These are phyloP conservation scores for Argyrosomus regius DNA, from an alignment of 2,797 vertebrate species.

Conservation along the genomic window DNA sequence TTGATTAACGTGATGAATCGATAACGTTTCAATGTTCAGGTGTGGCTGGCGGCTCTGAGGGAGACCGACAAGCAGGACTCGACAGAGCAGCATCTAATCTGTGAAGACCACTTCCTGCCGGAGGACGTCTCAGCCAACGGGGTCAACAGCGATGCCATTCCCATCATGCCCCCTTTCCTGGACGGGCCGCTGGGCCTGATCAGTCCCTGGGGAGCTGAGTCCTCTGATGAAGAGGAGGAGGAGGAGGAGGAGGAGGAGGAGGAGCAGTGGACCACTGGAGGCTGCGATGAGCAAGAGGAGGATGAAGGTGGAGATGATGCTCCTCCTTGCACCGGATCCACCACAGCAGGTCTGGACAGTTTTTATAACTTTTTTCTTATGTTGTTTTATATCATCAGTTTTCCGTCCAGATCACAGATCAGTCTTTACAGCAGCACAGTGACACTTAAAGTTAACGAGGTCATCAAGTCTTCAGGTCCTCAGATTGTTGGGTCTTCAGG, in stretches of 20 bases:
- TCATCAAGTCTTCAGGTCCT: too few relatives aligned
- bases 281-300: background rate
- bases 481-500: too few relatives aligned
- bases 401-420: too few relatives aligned
- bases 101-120: slow-evolving; percentile 74
- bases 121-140: slow-evolving; percentile 52
- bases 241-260: slow-evolving; percentile 17
- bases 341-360: slow-evolving; percentile 30
- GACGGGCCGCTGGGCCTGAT: slow-evolving; percentile 44
- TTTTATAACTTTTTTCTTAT: too few relatives aligned
- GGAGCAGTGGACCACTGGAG: background rate
- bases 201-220: slow-evolving; percentile 47
- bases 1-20: too few relatives aligned
- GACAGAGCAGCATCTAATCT: slow-evolving; percentile 57
- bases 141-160: slow-evolving; percentile 59
- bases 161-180: slow-evolving; percentile 70
- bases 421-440: too few relatives aligned
- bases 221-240: slow-evolving; percentile 36
- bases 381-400: too few relatives aligned
- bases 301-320: slow-evolving; percentile 2
- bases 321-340: background rate
- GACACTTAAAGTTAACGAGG: too few relatives aligned
- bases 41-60: slow-evolving; percentile 74
- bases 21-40: slow-evolving; percentile 27
- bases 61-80: slow-evolving; percentile 55